Conservation (phyloP, 2,113 vertebrate genomes). For the Colaptes auratus region DNA sequence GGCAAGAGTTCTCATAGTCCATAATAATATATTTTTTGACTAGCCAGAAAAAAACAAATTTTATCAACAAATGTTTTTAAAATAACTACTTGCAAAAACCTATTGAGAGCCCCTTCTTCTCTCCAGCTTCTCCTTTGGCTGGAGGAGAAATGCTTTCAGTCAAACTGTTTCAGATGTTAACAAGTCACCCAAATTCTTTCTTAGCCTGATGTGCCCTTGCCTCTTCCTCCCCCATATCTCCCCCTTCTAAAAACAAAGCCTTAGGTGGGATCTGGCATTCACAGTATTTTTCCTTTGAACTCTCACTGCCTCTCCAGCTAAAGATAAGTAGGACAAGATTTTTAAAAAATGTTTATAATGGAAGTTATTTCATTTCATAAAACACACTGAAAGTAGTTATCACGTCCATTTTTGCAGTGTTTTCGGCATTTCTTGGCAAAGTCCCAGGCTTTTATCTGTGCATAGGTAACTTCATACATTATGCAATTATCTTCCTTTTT, state of each 20-base stretch:
- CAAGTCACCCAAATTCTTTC: background rate
- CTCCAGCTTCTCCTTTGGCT: background rate
- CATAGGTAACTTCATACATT: background rate
- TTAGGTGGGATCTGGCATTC: background rate
- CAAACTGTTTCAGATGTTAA: background rate
- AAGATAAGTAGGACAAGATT: background rate
- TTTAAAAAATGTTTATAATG: background rate
- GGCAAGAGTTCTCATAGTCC: background rate
- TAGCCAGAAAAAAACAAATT: background rate
- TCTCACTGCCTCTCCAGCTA: background rate
- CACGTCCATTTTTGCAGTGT: background rate
- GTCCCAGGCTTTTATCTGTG: background rate
- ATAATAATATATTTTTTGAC: background rate
- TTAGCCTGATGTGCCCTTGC: background rate
- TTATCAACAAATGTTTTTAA: background rate
- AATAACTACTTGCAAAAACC: background rate
- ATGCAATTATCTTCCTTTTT: background rate
- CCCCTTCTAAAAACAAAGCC: background rate
- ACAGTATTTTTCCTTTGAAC: background rate
- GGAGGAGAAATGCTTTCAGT: background rate
- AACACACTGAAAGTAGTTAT: background rate
- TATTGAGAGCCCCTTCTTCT: background rate
- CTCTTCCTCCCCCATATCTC: fast-evolving
- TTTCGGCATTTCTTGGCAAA: background rate
- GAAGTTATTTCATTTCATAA: background rate